A percentile compares a stretch with the other conserved stretches of the same genome.
phyloP scores from a whole-genome alignment of 2,113 vertebrate genomes.

The Brachionichthys hirsutus region DNA sequence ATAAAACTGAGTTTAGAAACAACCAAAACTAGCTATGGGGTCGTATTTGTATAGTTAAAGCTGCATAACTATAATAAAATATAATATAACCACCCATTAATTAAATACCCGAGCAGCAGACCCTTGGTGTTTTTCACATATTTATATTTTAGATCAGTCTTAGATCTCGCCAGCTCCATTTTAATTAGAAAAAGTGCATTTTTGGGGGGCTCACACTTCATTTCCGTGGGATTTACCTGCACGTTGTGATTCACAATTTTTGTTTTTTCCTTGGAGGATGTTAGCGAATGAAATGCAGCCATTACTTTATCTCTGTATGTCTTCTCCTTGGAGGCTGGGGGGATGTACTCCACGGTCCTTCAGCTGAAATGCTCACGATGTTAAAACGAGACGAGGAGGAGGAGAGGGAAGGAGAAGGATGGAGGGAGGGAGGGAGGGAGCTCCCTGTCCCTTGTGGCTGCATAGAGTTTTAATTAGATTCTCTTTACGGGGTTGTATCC shows the following conservation, averaged over 20 bases:
- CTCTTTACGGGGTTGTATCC: slow-evolving; percentile 71
- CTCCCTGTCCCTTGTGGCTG: slow-evolving; percentile 57
- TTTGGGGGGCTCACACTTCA: too few relatives aligned
- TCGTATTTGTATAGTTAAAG: too few relatives aligned
- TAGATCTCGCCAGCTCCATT: too few relatives aligned
- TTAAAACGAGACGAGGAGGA: slow-evolving; percentile 39
- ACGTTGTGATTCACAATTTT: neutral
- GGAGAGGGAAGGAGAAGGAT: slow-evolving; percentile 12
- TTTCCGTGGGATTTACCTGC: too few relatives aligned
- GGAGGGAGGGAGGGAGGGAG: slow-evolving; percentile 8
- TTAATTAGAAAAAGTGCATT: too few relatives aligned
- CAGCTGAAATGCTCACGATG: slow-evolving; percentile 53
- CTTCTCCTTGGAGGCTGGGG: slow-evolving; percentile 41
- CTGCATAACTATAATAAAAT: too few relatives aligned
- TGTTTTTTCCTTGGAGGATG: neutral
- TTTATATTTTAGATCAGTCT: too few relatives aligned
- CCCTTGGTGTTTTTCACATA: too few relatives aligned
- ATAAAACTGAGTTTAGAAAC: neutral
- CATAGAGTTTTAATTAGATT: slow-evolving; percentile 72
- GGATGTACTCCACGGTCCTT: slow-evolving; percentile 53
- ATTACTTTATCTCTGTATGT: slow-evolving; percentile 27
- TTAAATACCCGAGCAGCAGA: too few relatives aligned
- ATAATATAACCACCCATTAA: too few relatives aligned
- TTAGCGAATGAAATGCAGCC: slow-evolving; percentile 7
- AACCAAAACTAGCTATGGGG: too few relatives aligned